Conservation (phyloP, 2,797 vertebrate species). For the Ceyx erithaca region DNA sequence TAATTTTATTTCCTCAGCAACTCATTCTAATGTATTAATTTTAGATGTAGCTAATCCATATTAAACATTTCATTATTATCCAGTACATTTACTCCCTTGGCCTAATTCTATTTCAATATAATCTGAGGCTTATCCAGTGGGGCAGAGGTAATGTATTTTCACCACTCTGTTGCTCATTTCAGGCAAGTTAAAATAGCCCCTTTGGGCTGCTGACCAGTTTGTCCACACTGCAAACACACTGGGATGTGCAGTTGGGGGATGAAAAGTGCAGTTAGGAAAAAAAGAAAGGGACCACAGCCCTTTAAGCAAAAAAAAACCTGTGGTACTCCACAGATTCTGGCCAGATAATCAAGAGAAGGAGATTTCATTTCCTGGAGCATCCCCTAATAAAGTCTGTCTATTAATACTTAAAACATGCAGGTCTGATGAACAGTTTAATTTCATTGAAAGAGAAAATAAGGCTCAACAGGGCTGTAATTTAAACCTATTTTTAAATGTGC, state of each 20-base stretch:
- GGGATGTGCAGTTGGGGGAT: background rate
- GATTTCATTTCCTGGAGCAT: background rate
- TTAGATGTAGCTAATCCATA: conserved; percentile 51
- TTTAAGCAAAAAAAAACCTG: background rate
- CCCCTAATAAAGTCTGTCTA: background rate
- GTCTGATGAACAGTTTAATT: background rate
- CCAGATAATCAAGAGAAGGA: background rate
- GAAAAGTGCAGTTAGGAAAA: background rate
- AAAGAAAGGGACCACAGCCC: background rate
- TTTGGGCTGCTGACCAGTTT: conserved; percentile 38
- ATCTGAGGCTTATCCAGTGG: conserved; percentile 20
- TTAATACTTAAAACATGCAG: background rate
- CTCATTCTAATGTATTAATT: conserved; percentile 54
- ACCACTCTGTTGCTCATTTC: conserved; percentile 23
- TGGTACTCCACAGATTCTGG: background rate
- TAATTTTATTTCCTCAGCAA: conserved; percentile 37
- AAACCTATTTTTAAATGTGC: background rate
- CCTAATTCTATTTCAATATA: conserved; percentile 49
- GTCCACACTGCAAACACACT: background rate
- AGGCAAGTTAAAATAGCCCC: conserved; percentile 31
- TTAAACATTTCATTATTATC: conserved; percentile 59
- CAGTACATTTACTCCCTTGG: conserved; percentile 31
- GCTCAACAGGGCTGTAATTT: background rate
- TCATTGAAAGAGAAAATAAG: background rate
- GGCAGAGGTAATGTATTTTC: conserved; percentile 43